Evolutionary conservation across 2,113 vertebrate species (phyloP), one percentile per base, ranked within the genome.

Genomic region (Oryzias celebensis): DNA sequence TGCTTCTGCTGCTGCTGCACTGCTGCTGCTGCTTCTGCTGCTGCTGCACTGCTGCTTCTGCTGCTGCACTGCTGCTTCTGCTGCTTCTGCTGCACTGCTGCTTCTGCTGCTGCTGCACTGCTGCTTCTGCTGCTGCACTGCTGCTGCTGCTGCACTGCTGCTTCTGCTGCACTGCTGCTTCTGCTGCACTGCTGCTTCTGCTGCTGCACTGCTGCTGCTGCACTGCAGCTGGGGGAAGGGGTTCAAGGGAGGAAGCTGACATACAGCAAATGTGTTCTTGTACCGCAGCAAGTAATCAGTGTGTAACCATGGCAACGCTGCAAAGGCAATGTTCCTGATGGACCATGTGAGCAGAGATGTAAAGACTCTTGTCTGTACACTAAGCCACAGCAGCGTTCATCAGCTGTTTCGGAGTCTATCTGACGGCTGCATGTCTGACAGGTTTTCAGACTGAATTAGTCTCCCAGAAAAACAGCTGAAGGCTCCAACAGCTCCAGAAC

Each of bases 251-350:
- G 28, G 62, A 23, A 14, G 48, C 47, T 26, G 5, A 55, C 43
- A 17, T 61, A 64, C 51, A 68, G 58, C 41, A 53, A 46, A 73
- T 59, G 56, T n/a, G 18, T 15, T 67, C 78, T 68, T 77, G 41
- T 68, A 55, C 79, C 69, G 77, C 77, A 58, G 75, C 47, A 23
- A 61, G 67, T 60, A 31, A 65, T 63, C 57, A 20, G 14, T 0
- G 52, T 48, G 75, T 73, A 50, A 65, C 78, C 78, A 58, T 68
- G 72, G 52, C 59, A 67, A 73, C 75, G 5, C 65, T 23, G 76
- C 80, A 64, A 43, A 68, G 58, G 41, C 63, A 10, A 44, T 43
- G 46, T 52, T 28, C 23, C 1, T 3, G 46, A 43, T 7, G 31
- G 28, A 23, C 14, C 54, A 49, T 14, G 26, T 36, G 44, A 53